Percentiles rank a stretch among this genome's conserved stretches.
Conservation (phyloP, 2,113 vertebrate species). For the Muntiacus muntjak region DNA sequence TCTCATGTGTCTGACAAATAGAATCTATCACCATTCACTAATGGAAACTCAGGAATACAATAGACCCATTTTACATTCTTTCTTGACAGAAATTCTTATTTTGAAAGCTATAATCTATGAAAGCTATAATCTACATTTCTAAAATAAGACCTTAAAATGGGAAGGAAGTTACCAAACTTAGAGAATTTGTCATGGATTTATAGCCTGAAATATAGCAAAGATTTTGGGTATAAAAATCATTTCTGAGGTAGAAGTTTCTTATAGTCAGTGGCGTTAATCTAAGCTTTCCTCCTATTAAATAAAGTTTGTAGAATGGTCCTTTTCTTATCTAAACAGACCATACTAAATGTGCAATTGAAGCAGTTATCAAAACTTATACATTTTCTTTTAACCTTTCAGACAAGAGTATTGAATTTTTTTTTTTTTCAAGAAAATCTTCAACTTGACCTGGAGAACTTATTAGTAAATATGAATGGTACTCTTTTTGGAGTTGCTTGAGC, state of each 20-base stretch:
- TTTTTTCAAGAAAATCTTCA: conserved; percentile 46
- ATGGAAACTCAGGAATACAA: background rate
- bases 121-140: background rate
- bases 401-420: background rate
- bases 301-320: background rate
- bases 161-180: background rate
- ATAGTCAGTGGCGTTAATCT: background rate
- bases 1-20: background rate
- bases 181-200: background rate
- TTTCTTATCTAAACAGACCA: background rate
- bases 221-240: background rate
- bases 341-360: background rate
- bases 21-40: background rate
- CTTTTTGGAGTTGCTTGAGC: conserved; percentile 46
- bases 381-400: background rate
- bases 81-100: background rate
- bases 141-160: background rate
- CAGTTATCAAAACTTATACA: background rate
- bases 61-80: background rate
- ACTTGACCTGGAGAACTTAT: conserved; percentile 23
- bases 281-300: background rate
- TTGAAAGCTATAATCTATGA: background rate
- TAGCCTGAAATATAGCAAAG: background rate
- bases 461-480: background rate
- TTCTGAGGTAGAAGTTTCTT: background rate